A percentile compares a stretch with the other conserved stretches of the same genome.
These are phyloP conservation scores for Tortricodes alternella DNA, from an alignment of 2,888 invertebrate genomes.

Conservation along the genomic window DNA sequence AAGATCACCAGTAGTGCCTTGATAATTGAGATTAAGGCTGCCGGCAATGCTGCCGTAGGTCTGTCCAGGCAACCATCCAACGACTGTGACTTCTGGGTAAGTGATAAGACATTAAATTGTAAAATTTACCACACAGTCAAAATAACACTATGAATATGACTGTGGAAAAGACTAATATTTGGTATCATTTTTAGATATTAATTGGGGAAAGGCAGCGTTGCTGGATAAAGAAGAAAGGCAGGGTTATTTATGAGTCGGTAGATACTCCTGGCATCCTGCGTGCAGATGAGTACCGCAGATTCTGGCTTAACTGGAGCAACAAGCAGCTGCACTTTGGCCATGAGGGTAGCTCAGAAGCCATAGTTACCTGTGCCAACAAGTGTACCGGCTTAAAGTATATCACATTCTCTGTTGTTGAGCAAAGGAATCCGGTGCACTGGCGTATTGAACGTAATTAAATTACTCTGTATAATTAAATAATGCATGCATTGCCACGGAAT, in stretches of 20 bases:
- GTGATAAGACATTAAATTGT: conserved; percentile 21
- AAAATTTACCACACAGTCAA: not conserved
- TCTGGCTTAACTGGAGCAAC: conserved; percentile 77
- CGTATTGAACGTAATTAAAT: conserved; percentile 15
- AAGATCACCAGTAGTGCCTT: conserved; percentile 50
- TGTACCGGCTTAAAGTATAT: conserved; percentile 43
- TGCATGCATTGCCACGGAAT: too few species aligned
- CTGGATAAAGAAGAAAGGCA: conserved; percentile 43
- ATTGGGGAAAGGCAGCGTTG: conserved; percentile 43
- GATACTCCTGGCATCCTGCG: conserved; percentile 70
- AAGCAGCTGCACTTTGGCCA: conserved; percentile 62
- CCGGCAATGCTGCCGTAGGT: conserved; percentile 48
- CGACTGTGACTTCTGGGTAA: conserved; percentile 48
- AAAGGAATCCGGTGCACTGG: conserved; percentile 35
- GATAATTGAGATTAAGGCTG: conserved; percentile 53
- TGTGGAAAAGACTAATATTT: too few species aligned
- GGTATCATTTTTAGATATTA: conserved; percentile 44
- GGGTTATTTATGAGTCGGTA: conserved; percentile 31
- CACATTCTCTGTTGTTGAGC: conserved; percentile 34
- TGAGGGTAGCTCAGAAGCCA: conserved; percentile 55
- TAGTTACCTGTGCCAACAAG: conserved; percentile 40
- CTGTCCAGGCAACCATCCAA: conserved; percentile 42
- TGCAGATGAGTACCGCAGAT: conserved; percentile 64
- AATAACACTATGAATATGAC: too few species aligned
- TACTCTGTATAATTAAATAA: not conserved